These are phyloP conservation scores for Empis livida DNA, from an alignment of 2,888 invertebrate genomes.

Conservation along the genomic window DNA sequence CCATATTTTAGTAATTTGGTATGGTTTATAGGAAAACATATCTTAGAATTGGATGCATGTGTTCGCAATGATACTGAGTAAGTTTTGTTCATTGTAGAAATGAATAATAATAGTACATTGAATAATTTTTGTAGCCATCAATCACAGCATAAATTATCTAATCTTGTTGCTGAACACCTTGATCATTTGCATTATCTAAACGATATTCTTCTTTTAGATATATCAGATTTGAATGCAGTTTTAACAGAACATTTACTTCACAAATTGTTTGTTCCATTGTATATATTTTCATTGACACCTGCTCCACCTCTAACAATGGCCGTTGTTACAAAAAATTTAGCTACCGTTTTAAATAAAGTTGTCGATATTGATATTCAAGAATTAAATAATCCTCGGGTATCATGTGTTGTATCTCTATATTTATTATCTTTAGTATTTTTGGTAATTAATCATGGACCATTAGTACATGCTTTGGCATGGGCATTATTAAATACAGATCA, in stretches of 20 bases:
- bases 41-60: slow-evolving; percentile 87
- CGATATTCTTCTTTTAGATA: slow-evolving; percentile 86
- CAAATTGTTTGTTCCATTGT: slow-evolving; percentile 82
- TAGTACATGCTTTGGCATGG: slow-evolving; percentile 82
- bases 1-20: slow-evolving; percentile 98
- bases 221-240: slow-evolving; percentile 85
- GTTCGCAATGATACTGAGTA: slow-evolving; percentile 92
- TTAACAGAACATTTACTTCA: slow-evolving; percentile 87
- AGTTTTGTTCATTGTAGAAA: slow-evolving; percentile 27
- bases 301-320: slow-evolving; percentile 40
- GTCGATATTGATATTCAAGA: slow-evolving; percentile 44
- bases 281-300: slow-evolving; percentile 78
- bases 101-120: neutral
- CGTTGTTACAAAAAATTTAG: slow-evolving; percentile 47
- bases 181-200: slow-evolving; percentile 96
- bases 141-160: slow-evolving; percentile 78
- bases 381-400: slow-evolving; percentile 57
- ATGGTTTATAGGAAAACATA: slow-evolving; percentile 97
- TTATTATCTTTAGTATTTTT: slow-evolving; percentile 89
- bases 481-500: slow-evolving; percentile 76
- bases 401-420: slow-evolving; percentile 82
- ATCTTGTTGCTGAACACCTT: slow-evolving; percentile 91
- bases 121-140: slow-evolving; percentile 56
- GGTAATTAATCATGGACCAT: slow-evolving; percentile 79
- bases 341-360: slow-evolving; percentile 48